Evolutionary conservation across 2,113 vertebrate species (phyloP), one percentile per base, ranked within the genome.

Genomic region (Rhea pennata): DNA sequence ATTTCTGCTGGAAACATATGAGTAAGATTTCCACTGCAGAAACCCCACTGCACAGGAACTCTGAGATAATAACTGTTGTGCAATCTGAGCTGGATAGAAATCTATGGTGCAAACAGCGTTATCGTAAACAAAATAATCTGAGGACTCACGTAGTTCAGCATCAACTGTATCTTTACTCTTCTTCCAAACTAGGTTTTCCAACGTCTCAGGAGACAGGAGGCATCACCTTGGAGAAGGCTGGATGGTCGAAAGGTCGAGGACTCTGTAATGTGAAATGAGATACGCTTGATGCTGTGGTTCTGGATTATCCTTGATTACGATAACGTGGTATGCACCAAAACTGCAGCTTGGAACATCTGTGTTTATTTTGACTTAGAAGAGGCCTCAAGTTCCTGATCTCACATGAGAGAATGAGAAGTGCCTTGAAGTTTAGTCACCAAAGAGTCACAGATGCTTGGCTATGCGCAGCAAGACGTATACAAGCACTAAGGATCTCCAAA

Each of bases 131-230:
- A 88, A 75, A 77, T 8, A 85, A 92, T 33, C 74, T 3, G 73
- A 62, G 66, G 17, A 97, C 96, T 97, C 96, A 97, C 96, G 79
- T 95, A 71, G 84, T 95, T 97, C 96, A 95, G 96, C 95, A 96
- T 96, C 96, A 96, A 96, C 92, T 91, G 82, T 84, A 93, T 88
- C 69, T 64, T 91, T 85, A 84, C 33, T 96, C 96, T 95, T 91
- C 94, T 90, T 96, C 95, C 96, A 91, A 96, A 97, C 96, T 97
- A 97, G 96, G 96, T 97, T 94, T 97, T 95, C 96, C 96, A 96
- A 72, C 76, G 95, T 95, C 96, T 97, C 95, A 97, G 96, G 84
- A 94, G 93, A 92, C 95, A 94, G 95, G 82, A 97, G 93, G 79
- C 87, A 87, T 95, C 96, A 95, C 93, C 94, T 51, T 80, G 96